Percentiles rank a stretch among this genome's conserved stretches.
Conservation (phyloP, 2,797 vertebrate species). For the Manis crassicaudata region DNA sequence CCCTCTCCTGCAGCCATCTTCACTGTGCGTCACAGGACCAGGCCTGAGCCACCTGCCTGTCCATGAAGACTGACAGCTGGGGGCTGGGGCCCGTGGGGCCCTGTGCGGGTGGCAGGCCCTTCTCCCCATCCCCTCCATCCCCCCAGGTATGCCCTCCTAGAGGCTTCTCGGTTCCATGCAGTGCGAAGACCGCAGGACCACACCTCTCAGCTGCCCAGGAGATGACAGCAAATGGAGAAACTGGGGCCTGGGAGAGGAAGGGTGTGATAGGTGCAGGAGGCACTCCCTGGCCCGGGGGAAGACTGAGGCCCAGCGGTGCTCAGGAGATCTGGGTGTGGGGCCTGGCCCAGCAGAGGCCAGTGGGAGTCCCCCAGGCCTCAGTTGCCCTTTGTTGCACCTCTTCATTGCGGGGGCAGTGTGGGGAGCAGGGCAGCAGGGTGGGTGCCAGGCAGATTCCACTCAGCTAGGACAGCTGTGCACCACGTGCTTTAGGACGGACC, state of each 20-base stretch:
- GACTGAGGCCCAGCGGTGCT: too few relatives aligned
- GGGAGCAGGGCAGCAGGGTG: fast-evolving
- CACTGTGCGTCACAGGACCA: background rate
- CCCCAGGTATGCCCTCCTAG: fast-evolving
- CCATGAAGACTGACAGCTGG: fast-evolving
- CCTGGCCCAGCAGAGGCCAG: background rate
- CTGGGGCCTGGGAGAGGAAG: background rate
- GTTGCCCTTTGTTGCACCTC: background rate
- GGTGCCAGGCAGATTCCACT: background rate
- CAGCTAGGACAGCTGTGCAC: fast-evolving
- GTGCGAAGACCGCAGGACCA: background rate
- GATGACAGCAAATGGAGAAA: background rate
- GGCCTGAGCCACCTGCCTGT: background rate
- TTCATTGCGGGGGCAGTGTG: fast-evolving
- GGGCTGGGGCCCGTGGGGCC: background rate
- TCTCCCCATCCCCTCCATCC: fast-evolving
- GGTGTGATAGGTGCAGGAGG: background rate
- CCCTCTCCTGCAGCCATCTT: background rate
- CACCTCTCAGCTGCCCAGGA: background rate
- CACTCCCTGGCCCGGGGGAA: too few relatives aligned
- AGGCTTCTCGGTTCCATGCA: background rate
- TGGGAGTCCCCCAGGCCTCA: background rate
- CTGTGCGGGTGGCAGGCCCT: too few relatives aligned
- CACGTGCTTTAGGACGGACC: background rate
- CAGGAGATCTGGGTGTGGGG: background rate